Conservation (phyloP, 2,888 invertebrate species). For the Cataglyphis cursor region DNA sequence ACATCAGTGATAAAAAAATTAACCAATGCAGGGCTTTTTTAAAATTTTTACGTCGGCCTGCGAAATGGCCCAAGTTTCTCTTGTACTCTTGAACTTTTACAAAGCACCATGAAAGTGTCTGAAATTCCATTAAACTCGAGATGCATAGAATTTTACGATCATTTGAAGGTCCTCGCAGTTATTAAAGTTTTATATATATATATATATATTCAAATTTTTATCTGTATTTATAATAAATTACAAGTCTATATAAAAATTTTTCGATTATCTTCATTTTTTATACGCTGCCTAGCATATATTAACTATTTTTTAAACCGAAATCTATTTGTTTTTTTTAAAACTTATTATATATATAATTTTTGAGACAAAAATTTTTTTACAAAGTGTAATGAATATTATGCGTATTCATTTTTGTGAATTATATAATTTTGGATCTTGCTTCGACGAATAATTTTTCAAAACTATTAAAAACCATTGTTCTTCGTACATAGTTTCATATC, state of each 20-base stretch:
- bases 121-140: constrained; percentile 5
- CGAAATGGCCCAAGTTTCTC: constrained; percentile 25
- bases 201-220: not conserved
- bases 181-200: not conserved
- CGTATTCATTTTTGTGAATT: not conserved
- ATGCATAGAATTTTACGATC: constrained; percentile 28
- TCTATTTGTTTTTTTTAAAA: not conserved
- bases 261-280: not conserved
- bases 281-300: not conserved
- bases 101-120: constrained; percentile 34
- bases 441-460: constrained; percentile 2
- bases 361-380: not conserved
- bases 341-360: not conserved
- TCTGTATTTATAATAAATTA: constrained; percentile 8
- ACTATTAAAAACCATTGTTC: not conserved
- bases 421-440: not conserved
- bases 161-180: not conserved
- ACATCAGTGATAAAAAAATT: constrained; percentile 20
- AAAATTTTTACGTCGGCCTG: constrained; percentile 31
- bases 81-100: constrained; percentile 25
- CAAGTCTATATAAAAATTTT: not conserved
- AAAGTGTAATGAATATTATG: not conserved
- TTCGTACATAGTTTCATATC: not conserved
- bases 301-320: not conserved
- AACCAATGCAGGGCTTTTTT: not conserved